phyloP scores from a whole-genome alignment of 2,888 invertebrate genomes.

The Apamea monoglypha region DNA sequence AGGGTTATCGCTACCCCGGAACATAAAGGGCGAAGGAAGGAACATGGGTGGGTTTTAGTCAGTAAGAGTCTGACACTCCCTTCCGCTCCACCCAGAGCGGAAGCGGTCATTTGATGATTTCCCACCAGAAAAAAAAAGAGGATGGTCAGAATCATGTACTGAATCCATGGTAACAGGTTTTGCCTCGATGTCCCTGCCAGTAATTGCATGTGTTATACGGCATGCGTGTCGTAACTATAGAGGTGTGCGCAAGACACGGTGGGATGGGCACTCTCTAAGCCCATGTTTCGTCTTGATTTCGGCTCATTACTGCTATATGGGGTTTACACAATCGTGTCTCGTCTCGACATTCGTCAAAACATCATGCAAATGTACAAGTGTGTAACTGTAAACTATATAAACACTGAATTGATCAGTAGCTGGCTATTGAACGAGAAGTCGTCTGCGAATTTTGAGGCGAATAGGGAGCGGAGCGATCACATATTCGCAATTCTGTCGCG shows the following conservation, averaged over 20 bases:
- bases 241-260: not conserved
- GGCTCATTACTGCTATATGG: not conserved
- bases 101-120: no score
- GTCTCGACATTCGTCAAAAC: not conserved
- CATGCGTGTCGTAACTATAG: not conserved
- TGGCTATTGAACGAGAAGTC: conserved; percentile 1
- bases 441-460: not conserved
- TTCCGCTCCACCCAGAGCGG: no score
- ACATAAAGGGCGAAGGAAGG: no score
- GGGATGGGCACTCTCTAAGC: no score
- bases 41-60: no score
- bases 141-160: no score
- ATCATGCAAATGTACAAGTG: not conserved
- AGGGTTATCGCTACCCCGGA: no score
- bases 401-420: not conserved
- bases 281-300: not conserved
- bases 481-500: not conserved
- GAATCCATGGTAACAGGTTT: no score
- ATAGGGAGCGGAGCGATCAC: not conserved
- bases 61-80: no score
- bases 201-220: not conserved
- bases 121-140: no score
- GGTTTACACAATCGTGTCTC: not conserved
- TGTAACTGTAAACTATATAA: no score
- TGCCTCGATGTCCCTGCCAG: no score